Evolutionary conservation across 2,113 vertebrate species (phyloP).

Genomic region (Petaurus breviceps): DNA sequence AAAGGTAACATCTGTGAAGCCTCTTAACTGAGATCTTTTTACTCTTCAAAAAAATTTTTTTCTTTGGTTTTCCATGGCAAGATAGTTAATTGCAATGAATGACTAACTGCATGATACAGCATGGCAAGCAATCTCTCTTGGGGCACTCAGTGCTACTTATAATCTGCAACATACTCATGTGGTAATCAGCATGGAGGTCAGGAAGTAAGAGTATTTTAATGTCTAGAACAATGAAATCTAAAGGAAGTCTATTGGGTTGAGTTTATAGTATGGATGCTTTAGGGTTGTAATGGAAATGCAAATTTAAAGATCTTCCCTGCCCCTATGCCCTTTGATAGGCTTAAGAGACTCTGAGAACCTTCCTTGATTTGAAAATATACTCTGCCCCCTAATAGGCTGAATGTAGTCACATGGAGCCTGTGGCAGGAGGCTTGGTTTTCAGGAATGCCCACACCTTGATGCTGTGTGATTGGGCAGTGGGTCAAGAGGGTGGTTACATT

Average conservation of each 20-base stretch:
- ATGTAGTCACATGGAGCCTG: too few species aligned
- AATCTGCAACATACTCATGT: accelerated
- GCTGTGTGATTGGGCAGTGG: too few species aligned
- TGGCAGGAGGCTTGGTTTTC: too few species aligned
- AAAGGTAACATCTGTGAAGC: background rate
- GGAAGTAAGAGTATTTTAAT: background rate
- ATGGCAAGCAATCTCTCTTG: background rate
- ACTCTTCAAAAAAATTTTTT: background rate
- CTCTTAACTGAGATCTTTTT: background rate
- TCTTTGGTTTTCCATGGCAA: background rate
- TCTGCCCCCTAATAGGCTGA: too few species aligned
- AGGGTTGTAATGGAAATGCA: too few species aligned
- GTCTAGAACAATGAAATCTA: background rate
- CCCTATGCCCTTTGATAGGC: too few species aligned
- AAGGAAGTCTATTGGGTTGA: background rate
- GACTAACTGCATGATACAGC: background rate
- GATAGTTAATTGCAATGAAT: background rate
- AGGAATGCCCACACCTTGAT: too few species aligned
- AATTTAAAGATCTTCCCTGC: too few species aligned
- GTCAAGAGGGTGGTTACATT: too few species aligned
- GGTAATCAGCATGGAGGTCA: background rate
- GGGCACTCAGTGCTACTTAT: accelerated
- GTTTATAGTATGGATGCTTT: conserved; percentile 41
- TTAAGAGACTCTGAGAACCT: too few species aligned
- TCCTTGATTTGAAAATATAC: too few species aligned